Evolutionary conservation across 2,797 vertebrate genomes (phyloP).

Genomic region (Scolopax bukidnonensis): DNA sequence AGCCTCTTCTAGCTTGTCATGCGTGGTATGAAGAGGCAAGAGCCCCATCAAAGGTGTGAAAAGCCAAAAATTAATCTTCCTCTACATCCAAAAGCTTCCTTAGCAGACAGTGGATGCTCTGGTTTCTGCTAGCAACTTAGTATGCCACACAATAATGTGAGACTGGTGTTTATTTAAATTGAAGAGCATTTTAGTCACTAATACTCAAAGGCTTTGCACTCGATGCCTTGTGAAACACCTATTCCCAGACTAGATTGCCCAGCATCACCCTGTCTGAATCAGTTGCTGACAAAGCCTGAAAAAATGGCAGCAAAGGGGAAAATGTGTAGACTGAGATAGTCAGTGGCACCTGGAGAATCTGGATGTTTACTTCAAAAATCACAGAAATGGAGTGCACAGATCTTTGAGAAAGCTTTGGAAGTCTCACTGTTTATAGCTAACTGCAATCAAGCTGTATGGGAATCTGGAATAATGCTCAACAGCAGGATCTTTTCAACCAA

Average conservation of each 20-base stretch:
- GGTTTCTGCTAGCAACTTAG: neutral
- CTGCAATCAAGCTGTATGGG: neutral
- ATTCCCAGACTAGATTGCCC: neutral
- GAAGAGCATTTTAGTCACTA: neutral
- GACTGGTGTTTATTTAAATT: neutral
- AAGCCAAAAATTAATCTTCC: neutral
- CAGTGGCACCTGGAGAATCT: neutral
- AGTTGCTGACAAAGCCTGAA: neutral
- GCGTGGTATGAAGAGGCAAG: neutral
- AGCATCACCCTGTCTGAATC: neutral
- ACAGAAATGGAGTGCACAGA: neutral
- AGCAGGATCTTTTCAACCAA: constrained; percentile 10
- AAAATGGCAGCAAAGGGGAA: neutral
- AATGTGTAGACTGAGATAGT: neutral
- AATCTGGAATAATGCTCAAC: constrained; percentile 30
- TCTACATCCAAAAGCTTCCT: neutral
- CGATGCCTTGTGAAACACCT: neutral
- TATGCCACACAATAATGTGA: neutral
- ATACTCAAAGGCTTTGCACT: neutral
- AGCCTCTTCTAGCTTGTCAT: neutral
- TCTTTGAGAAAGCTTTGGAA: neutral
- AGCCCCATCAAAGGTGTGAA: neutral
- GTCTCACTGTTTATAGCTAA: neutral
- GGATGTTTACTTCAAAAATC: neutral
- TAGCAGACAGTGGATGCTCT: neutral